Base-by-base conservation (phyloP, 2,113 vertebrate species). In the Dicerorhinus sumatrensis region DNA sequence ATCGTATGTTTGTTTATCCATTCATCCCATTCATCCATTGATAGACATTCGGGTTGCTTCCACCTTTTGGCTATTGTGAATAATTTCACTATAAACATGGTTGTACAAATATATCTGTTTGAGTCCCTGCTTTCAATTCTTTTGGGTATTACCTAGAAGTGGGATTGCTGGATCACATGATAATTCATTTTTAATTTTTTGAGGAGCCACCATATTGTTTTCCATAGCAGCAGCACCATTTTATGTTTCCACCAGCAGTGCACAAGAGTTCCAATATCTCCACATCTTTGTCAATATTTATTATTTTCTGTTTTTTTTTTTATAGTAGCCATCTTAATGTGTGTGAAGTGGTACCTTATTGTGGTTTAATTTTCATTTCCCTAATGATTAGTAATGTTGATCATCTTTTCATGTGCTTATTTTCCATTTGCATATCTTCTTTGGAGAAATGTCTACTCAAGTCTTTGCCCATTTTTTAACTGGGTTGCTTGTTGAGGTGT, bases 101-200 rank as follows among this genome's bases (percentile, higher is more conserved):
- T 29, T 33, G 7, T 86, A 60, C 42, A 85, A 51, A 72, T 18
- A 67, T 8, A 93, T 63, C 58, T 89, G 29, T 72, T 65, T 96
- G 31, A 72, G 5, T 75, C 42, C 25, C 33, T 54, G 73, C 18
- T 93, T 91, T 81, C n/a, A 70, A 5, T 75, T 69, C 21, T 76
- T 69, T 85, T 33, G 69, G 36, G 39, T 62, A 36, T 14, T 46
- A 63, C 18, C 16, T 36, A 82, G 17, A 56, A 88, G 60, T 54
- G 25, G 58, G 54, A 86, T 51, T 93, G 46, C 10, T 83, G 13
- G 29, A 56, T 69, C 54, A 77, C 17, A 65, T 12, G 27, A 6
- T 46, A 51, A 92, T 93, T 80, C 33, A 76, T 18, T 69, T 83
- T 33, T 77, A 63, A 31, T 56, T 95, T 84, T 95, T 94, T 48